These are phyloP conservation scores for Musca domestica DNA, from an alignment of 1,140 invertebrate genomes.

Conservation along the genomic window DNA sequence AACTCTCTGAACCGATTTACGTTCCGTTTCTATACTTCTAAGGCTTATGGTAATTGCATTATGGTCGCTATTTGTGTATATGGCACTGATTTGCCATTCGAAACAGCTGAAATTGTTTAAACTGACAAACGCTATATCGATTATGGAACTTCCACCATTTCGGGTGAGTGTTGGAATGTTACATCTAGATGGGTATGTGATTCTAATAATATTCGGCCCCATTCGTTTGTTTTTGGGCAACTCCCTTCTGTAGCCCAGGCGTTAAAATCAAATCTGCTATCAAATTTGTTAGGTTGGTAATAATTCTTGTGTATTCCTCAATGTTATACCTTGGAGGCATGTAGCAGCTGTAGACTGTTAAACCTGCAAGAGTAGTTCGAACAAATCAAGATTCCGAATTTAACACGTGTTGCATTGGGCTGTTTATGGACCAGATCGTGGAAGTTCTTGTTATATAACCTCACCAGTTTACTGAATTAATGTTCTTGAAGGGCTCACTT, in stretches of 20 bases:
- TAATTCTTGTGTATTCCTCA: not conserved
- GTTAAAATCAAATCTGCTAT: conserved; percentile 8
- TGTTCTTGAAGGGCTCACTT: not conserved
- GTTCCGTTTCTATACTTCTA: not conserved
- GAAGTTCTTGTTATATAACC: not conserved
- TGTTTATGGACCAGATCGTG: no score
- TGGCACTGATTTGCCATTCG: not conserved
- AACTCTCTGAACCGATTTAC: not conserved
- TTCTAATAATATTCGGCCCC: not conserved
- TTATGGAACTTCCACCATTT: not conserved
- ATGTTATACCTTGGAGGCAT: not conserved
- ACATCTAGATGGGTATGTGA: not conserved
- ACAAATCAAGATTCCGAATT: not conserved
- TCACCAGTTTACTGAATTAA: not conserved
- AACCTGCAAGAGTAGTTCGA: not conserved
- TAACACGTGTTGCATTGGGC: no score
- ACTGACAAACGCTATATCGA: conserved; percentile 5
- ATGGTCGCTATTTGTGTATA: conserved; percentile 11
- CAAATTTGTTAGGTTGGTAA: not conserved
- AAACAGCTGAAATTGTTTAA: not conserved
- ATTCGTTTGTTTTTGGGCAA: not conserved
- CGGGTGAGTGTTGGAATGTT: not conserved
- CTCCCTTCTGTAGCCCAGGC: conserved; percentile 10
- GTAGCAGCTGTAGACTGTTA: not conserved
- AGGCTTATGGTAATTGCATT: not conserved